Percentiles rank a stretch among this genome's conserved stretches.
These are phyloP conservation scores for Cacoxenus indagator DNA, from an alignment of 2,888 invertebrate genomes.

Conservation along the genomic window DNA sequence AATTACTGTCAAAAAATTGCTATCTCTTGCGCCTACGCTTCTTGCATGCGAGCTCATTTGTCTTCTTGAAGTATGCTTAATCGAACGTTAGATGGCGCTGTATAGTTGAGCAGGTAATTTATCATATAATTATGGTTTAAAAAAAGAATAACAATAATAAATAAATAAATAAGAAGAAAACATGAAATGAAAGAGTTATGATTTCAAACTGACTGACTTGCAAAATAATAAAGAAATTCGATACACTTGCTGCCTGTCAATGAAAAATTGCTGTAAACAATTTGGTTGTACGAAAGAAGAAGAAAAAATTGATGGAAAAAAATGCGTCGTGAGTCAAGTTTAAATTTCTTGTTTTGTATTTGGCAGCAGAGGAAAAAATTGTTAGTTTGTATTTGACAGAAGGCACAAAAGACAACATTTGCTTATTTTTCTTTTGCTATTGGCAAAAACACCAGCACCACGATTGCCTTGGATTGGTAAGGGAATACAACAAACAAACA, in stretches of 20 bases:
- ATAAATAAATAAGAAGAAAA: background rate
- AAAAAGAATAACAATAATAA: background rate
- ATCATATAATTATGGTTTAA: background rate
- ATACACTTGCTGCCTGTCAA: constrained; percentile 60
- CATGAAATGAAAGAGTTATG: background rate
- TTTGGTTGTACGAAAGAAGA: constrained; percentile 40
- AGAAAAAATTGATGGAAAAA: constrained; percentile 34
- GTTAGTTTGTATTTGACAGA: constrained; percentile 13
- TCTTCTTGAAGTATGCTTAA: background rate
- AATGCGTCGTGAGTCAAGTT: constrained; percentile 66
- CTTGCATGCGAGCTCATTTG: background rate
- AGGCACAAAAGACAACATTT: constrained; percentile 2
- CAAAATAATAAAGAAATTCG: constrained; percentile 40
- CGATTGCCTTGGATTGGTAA: too few relatives aligned
- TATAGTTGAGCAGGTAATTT: background rate
- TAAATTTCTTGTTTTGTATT: constrained; percentile 50
- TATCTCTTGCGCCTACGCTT: constrained; percentile 58
- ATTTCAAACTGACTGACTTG: background rate
- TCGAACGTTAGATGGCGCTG: background rate
- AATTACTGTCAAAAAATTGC: too few relatives aligned
- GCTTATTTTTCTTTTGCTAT: background rate
- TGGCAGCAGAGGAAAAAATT: constrained; percentile 2
- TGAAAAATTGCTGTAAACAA: constrained; percentile 32
- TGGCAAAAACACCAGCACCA: constrained; percentile 2
- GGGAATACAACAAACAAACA: constrained; percentile 13